Conservation (phyloP, 2,797 vertebrate genomes). For the Leuciscus waleckii region DNA sequence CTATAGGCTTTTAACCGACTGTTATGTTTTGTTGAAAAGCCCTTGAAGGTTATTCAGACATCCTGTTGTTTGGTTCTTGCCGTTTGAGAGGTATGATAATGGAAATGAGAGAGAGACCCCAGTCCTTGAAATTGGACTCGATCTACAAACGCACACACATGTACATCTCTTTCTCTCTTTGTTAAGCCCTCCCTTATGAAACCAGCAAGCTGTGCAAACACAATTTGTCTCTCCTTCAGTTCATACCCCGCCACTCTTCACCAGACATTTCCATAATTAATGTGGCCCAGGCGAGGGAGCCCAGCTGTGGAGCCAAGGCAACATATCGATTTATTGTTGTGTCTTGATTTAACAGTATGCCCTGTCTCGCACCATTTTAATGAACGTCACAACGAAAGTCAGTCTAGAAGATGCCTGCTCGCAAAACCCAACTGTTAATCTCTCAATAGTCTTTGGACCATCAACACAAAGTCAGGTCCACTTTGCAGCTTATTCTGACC, state of each 20-base stretch:
- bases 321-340: slow-evolving; percentile 55
- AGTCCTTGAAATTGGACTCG: slow-evolving; percentile 25
- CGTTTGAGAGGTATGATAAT: slow-evolving; percentile 43
- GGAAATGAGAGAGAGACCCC: slow-evolving; percentile 27
- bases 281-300: slow-evolving; percentile 41
- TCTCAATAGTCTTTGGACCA: neutral
- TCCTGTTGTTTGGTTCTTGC: slow-evolving; percentile 22
- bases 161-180: slow-evolving; percentile 34
- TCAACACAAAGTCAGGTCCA: neutral
- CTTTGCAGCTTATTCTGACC: neutral
- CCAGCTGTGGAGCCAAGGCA: slow-evolving; percentile 52
- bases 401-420: slow-evolving; percentile 8
- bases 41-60: slow-evolving; percentile 39
- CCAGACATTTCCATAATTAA: slow-evolving; percentile 69
- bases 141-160: slow-evolving; percentile 10
- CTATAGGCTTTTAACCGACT: slow-evolving; percentile 7
- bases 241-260: slow-evolving; percentile 66
- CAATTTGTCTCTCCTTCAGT: slow-evolving; percentile 67
- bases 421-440: neutral
- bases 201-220: slow-evolving; percentile 76
- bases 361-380: slow-evolving; percentile 42
- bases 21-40: slow-evolving; percentile 21
- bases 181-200: slow-evolving; percentile 72
- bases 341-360: slow-evolving; percentile 43
- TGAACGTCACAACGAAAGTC: neutral